A percentile compares a stretch with the other conserved stretches of the same genome.
phyloP scores from a whole-genome alignment of 2,113 vertebrate species.

The Thomomys bottae region DNA sequence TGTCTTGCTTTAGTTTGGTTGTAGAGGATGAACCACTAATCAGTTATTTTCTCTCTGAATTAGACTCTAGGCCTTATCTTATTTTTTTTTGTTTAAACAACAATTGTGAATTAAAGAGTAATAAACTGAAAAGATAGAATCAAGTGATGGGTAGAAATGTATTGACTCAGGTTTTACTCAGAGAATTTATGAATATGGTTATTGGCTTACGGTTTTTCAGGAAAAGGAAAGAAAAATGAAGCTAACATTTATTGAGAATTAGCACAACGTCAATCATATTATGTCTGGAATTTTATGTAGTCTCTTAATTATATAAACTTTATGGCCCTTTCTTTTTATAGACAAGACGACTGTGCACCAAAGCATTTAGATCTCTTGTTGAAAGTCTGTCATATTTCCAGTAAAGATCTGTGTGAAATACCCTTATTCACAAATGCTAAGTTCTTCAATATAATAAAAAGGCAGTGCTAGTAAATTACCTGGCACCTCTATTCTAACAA shows the following conservation, averaged over 20 bases:
- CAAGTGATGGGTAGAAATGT: not conserved
- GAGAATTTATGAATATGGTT: not conserved
- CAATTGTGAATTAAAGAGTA: not conserved
- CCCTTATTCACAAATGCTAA: not conserved
- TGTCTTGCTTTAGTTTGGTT: not conserved
- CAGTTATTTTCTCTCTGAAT: not conserved
- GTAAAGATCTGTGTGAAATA: not conserved
- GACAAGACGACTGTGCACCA: not conserved
- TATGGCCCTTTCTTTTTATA: not conserved
- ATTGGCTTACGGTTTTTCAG: not conserved
- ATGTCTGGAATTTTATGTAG: too few relatives aligned
- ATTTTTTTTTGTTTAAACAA: not conserved
- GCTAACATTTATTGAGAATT: not conserved
- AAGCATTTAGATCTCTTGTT: not conserved
- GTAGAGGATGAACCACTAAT: not conserved
- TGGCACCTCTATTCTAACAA: not conserved
- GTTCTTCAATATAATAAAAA: not conserved
- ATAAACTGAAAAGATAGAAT: constrained; percentile 33
- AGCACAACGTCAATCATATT: not conserved
- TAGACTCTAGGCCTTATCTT: not conserved
- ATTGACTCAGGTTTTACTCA: not conserved
- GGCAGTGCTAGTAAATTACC: not conserved
- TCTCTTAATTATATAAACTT: too few relatives aligned
- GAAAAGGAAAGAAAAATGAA: not conserved
- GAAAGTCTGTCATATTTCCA: not conserved